These are phyloP conservation scores for Batillaria attramentaria DNA, from an alignment of 1,140 invertebrate genomes.

Conservation along the genomic window DNA sequence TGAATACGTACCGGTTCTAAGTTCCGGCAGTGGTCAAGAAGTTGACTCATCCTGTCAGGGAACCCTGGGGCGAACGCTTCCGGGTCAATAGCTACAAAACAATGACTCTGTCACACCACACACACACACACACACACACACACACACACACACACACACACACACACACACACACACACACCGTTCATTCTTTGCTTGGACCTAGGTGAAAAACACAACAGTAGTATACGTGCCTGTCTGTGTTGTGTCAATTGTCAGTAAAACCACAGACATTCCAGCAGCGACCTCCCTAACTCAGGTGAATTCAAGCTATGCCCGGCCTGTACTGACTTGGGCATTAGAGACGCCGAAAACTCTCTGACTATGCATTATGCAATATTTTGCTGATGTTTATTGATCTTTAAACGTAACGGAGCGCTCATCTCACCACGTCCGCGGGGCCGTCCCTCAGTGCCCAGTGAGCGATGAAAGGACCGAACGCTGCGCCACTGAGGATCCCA, in stretches of 20 bases:
- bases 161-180: background rate
- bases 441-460: background rate
- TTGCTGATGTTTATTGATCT: too few species aligned
- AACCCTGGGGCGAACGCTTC: constrained; percentile 86
- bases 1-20: constrained; percentile 72
- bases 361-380: too few species aligned
- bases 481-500: constrained; percentile 71
- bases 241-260: too few species aligned
- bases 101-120: constrained; percentile 79
- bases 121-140: background rate
- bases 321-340: too few species aligned
- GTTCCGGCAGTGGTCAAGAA: constrained; percentile 72
- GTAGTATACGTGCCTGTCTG: too few species aligned
- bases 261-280: too few species aligned
- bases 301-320: too few species aligned
- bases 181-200: too few species aligned
- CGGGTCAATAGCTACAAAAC: constrained; percentile 91
- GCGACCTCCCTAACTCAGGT: too few species aligned
- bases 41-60: constrained; percentile 79
- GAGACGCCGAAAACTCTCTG: too few species aligned
- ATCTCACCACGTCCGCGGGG: background rate
- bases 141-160: constrained; percentile 2
- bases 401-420: too few species aligned
- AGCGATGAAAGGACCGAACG: constrained; percentile 67
- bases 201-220: too few species aligned